Evolutionary conservation across 2,888 invertebrate species (phyloP).

Genomic region (Esperia sulphurella): DNA sequence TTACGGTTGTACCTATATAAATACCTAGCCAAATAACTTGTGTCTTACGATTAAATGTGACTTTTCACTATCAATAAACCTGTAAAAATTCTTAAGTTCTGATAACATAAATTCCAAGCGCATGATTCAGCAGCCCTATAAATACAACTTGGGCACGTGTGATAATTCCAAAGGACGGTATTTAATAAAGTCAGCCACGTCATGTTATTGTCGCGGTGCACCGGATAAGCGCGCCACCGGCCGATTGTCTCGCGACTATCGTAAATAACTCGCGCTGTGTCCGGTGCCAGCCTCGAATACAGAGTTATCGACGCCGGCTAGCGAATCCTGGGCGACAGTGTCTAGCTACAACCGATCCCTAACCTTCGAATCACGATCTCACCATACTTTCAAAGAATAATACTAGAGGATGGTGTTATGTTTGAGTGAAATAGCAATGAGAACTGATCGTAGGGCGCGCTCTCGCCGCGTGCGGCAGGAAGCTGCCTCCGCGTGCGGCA

Average conservation of each 20-base stretch:
- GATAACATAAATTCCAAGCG: constrained; percentile 39
- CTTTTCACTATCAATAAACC: constrained; percentile 12
- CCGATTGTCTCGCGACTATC: constrained; percentile 74
- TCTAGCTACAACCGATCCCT: constrained; percentile 19
- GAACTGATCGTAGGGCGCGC: constrained; percentile 35
- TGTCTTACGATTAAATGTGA: no score
- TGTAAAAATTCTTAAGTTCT: constrained; percentile 24
- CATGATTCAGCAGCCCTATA: constrained; percentile 62
- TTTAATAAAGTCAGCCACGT: constrained; percentile 74
- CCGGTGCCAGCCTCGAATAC: constrained; percentile 69
- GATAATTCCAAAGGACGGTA: constrained; percentile 65
- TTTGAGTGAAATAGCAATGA: constrained; percentile 32
- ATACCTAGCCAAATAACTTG: no score
- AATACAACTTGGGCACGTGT: constrained; percentile 63
- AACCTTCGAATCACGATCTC: constrained; percentile 18
- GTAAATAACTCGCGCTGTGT: constrained; percentile 74
- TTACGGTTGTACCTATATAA: no score
- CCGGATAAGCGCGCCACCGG: constrained; percentile 73
- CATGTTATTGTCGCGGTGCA: constrained; percentile 72
- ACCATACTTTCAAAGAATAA: constrained; percentile 7
- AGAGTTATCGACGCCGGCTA: constrained; percentile 54
- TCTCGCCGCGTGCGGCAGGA: constrained; percentile 54
- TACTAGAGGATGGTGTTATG: no score
- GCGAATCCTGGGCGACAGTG: constrained; percentile 46
- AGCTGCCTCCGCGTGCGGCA: constrained; percentile 65